These are phyloP conservation scores for Drosophila antonietae DNA, from an alignment of 2,888 invertebrate species.

Conservation along the genomic window DNA sequence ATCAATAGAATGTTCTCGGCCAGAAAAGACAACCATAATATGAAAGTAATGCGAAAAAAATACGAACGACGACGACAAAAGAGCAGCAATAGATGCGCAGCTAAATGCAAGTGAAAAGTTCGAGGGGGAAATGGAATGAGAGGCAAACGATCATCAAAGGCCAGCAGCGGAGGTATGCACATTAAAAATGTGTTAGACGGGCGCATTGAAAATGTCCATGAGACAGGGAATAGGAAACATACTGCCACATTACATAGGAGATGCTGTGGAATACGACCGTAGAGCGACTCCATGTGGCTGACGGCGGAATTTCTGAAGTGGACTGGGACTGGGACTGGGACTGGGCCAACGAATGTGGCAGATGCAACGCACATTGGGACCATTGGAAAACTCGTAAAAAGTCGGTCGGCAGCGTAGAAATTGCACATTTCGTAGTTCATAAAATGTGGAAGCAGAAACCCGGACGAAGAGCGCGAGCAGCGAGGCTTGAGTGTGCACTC, in stretches of 20 bases:
- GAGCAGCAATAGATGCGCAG: not conserved
- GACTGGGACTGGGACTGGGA: slow-evolving; percentile 31
- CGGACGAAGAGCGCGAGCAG: slow-evolving; percentile 37
- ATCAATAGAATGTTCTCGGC: slow-evolving; percentile 39
- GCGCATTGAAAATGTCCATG: slow-evolving; percentile 42
- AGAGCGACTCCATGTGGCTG: slow-evolving; percentile 71
- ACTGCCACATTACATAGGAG: slow-evolving; percentile 1
- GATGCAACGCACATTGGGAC: slow-evolving; percentile 73
- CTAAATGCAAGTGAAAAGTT: not conserved
- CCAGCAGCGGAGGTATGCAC: slow-evolving; percentile 64
- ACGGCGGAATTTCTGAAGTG: slow-evolving; percentile 72
- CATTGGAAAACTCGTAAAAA: slow-evolving; percentile 73
- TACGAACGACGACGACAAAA: slow-evolving; percentile 19
- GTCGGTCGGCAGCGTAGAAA: slow-evolving; percentile 53
- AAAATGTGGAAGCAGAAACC: slow-evolving; percentile 45
- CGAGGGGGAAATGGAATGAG: not conserved
- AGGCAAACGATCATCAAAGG: slow-evolving; percentile 64
- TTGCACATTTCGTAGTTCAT: slow-evolving; percentile 80
- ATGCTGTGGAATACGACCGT: slow-evolving; percentile 29
- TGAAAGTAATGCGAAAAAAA: slow-evolving; percentile 42
- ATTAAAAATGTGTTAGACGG: slow-evolving; percentile 63
- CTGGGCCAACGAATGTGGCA: slow-evolving; percentile 56
- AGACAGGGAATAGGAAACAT: slow-evolving; percentile 26
- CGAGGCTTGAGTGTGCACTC: slow-evolving; percentile 48
- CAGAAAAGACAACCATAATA: slow-evolving; percentile 51